Base-by-base conservation (phyloP, 2,797 vertebrate species). In the Falco biarmicus region DNA sequence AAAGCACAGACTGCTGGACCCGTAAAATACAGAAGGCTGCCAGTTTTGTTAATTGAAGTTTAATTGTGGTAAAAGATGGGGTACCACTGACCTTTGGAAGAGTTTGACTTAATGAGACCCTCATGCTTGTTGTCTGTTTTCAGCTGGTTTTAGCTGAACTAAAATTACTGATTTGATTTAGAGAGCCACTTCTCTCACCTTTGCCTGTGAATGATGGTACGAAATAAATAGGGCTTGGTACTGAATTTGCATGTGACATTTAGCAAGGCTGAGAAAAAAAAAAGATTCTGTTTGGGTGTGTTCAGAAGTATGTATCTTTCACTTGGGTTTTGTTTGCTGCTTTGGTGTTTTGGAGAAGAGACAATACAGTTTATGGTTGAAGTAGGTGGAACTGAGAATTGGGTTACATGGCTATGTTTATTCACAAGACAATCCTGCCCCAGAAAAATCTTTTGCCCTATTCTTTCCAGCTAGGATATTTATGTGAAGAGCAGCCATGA, bases 51-150 rank as follows among this genome's bases (percentile, higher is more conserved):
- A 88, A 87, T 71, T 83, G 43, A 68, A 75, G 53, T 47, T 91
- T 68, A 81, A 75, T 86, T 94, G 61, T 75, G 81, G 90, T 91
- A 7, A 47, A 71, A 95, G 71, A 83, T 68, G 73, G 71, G 78
- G 47, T 95, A 47, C 90, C 74, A 78, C 74, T 94, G 88, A 92
- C 94, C 76, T 95, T 93, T 96, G 19, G 12, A 79, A 48, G 88
- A 82, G 80, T 92, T 89, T 74, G 60, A 53, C 89, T 93, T 93
- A 91, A 91, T 89, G 91, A 94, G 87, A 85, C 92, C 73, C 84
- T 96, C 76, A 32, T 91, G 63, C 43, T 68, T 79, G 66, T 63
- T 79, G 75, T 34, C 59, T 87, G 19, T 91, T 91, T 97, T 84
- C 87, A 88, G 78, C 26, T 18, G 11, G 43, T 83, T 94, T 87